A percentile compares a stretch with the other conserved stretches of the same genome.
Conservation (phyloP, 2,888 invertebrate genomes). For the Perizoma flavofasciatum region DNA sequence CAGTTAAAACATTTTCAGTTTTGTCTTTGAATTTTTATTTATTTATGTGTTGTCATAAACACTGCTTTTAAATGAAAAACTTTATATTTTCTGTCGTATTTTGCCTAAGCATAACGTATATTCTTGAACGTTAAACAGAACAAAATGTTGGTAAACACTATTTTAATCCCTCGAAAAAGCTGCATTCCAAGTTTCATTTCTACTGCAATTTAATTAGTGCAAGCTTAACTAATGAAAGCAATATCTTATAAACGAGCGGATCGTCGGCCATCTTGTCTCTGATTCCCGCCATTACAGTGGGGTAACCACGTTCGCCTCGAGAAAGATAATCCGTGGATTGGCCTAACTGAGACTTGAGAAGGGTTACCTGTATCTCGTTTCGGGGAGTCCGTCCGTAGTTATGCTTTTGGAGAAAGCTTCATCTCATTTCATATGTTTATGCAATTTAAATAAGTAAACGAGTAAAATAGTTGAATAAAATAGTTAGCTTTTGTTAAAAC, state of each 20-base stretch:
- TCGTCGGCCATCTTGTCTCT: conserved; percentile 67
- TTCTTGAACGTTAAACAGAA: too few species aligned
- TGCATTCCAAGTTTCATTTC: conserved; percentile 10
- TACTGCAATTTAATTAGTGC: conserved; percentile 43
- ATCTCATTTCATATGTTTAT: conserved; percentile 15
- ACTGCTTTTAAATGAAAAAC: too few species aligned
- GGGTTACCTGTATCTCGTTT: conserved; percentile 55
- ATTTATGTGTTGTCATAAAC: too few species aligned
- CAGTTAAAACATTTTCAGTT: too few species aligned
- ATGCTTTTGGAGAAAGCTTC: conserved; percentile 29
- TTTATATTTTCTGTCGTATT: too few species aligned
- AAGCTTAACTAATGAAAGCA: conserved; percentile 52
- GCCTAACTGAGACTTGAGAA: conserved; percentile 49
- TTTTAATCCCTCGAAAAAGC: background rate
- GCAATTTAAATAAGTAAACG: conserved; percentile 1
- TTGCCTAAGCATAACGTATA: too few species aligned
- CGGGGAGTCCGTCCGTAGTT: conserved; percentile 35
- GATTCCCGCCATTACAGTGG: conserved; percentile 56
- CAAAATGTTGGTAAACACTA: too few species aligned
- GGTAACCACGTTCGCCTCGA: conserved; percentile 49
- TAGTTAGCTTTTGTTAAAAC: too few species aligned
- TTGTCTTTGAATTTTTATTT: too few species aligned
- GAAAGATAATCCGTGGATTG: conserved; percentile 73
- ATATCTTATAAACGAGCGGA: conserved; percentile 51
- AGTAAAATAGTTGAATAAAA: too few species aligned